Base-by-base conservation (phyloP, 2,888 invertebrate genomes). In the Aproaerema taeniolella region DNA sequence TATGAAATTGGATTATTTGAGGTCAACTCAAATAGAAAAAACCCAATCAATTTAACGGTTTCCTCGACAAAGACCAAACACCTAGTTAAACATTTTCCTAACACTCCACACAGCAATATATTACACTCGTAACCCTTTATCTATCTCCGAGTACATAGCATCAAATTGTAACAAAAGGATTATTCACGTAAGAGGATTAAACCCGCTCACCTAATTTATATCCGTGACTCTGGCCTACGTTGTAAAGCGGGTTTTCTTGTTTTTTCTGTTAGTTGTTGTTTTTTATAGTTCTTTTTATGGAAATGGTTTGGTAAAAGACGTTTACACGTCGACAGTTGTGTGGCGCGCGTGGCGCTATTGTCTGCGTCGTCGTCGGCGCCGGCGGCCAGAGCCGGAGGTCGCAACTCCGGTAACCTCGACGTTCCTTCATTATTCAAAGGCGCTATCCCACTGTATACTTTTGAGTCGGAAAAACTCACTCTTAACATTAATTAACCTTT, bases 401-500 rank as follows among this genome's bases (percentile, higher is more conserved):
- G 55, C 53, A 56, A 61, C 52, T 28, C 38, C 39, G 38, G 41
- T 20, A 34, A 41, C 39, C 49, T 42, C 42, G 31, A 39, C 42
- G 30, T 31, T 35, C 29, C 48, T 49, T 49, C 57, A 52, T 61
- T 61, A 56, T 54, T 58, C 51, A 58, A 50, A 17, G 37, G 11
- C 55, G 50, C 46, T 43, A 50, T 52, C 52, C 53, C n/a, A n/a
- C n/a, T n/a, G n/a, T n/a, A n/a, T 49, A 49, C 48, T 49, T 30
- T 41, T 32, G 32, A 36, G 50, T 43, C 52, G 58, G 65, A 55
- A 65, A 61, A 65, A 58, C 65, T 63, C 63, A 50, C 55, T 58
- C 49, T 63, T 58, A 53, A 55, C 53, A 52, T 66, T 73, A 72
- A 79, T 81, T 78, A 79, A 75, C 75, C 75, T 75, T 73, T 47